Conservation (phyloP, 2,888 invertebrate species). For the Dolichomitus sp. region DNA sequence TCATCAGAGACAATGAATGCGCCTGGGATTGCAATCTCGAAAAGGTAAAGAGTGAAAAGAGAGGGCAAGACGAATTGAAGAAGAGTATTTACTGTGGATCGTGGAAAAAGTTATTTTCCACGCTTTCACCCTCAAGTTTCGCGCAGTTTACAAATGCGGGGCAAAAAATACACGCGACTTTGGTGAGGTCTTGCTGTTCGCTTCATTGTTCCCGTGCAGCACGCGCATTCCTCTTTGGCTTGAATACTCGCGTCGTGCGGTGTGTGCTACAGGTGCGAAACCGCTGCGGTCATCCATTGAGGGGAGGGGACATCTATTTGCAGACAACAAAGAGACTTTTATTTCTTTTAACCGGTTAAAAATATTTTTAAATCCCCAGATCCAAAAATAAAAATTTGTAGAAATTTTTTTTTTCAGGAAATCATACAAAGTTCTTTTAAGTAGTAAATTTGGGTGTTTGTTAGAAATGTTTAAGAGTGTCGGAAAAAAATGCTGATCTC, state of each 20-base stretch:
- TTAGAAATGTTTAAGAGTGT: no score
- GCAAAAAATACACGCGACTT: slow-evolving; percentile 8
- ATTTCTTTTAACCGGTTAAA: no score
- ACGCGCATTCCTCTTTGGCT: slow-evolving; percentile 18
- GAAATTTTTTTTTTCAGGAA: no score
- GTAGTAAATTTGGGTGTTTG: no score
- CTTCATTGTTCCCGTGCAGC: slow-evolving; percentile 5
- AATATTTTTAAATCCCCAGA: no score
- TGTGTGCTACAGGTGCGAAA: slow-evolving; percentile 27
- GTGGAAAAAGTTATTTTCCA: slow-evolving; percentile 50
- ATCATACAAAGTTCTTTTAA: no score
- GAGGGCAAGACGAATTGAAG: not conserved
- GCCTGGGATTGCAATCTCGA: not conserved
- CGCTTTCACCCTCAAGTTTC: slow-evolving; percentile 54
- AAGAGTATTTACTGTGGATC: not conserved
- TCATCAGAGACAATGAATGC: slow-evolving; percentile 10
- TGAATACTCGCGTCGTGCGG: not conserved
- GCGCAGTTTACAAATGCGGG: not conserved
- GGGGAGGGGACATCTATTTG: not conserved
- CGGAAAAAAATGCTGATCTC: no score
- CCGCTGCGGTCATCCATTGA: not conserved
- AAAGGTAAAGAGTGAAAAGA: not conserved
- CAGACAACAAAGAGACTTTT: no score
- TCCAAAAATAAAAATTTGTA: no score
- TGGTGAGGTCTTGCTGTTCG: slow-evolving; percentile 1